A percentile compares a stretch with the other conserved stretches of the same genome.
phyloP scores from a whole-genome alignment of 2,888 invertebrate genomes.

The Apamea epomidion region DNA sequence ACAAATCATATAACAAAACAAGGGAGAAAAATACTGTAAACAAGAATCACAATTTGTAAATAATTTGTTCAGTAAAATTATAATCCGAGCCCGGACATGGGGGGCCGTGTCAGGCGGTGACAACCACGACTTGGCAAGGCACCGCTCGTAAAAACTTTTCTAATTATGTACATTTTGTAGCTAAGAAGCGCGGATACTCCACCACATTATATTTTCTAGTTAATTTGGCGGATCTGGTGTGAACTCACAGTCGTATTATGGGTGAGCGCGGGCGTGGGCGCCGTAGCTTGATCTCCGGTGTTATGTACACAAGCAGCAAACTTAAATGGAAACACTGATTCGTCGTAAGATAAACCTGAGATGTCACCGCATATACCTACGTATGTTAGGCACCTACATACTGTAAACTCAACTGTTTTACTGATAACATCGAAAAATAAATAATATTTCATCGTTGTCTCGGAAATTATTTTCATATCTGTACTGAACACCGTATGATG shows the following conservation, averaged over 20 bases:
- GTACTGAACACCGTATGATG: constrained; percentile 20
- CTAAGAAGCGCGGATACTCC: constrained; percentile 82
- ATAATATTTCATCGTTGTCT: constrained; percentile 60
- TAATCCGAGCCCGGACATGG: constrained; percentile 85
- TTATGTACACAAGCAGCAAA: constrained; percentile 77
- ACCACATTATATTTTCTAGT: constrained; percentile 87
- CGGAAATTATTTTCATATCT: constrained; percentile 37
- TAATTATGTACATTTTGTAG: constrained; percentile 90
- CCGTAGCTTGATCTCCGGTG: constrained; percentile 73
- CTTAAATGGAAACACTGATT: constrained; percentile 80
- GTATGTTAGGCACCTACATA: constrained; percentile 62
- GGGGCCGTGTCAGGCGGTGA: constrained; percentile 82
- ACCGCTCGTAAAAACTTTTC: constrained; percentile 89
- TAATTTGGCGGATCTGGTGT: constrained; percentile 85
- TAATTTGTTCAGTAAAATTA: constrained; percentile 86
- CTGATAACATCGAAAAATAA: constrained; percentile 40
- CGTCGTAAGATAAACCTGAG: constrained; percentile 74
- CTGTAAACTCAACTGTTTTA: constrained; percentile 27
- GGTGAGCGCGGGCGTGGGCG: constrained; percentile 43
- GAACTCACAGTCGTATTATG: constrained; percentile 68
- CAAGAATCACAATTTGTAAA: constrained; percentile 83
- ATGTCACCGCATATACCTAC: constrained; percentile 61
- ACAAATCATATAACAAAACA: constrained; percentile 67
- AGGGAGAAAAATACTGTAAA: constrained; percentile 66
- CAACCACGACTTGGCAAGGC: constrained; percentile 84